These are phyloP conservation scores for Threskiornis aethiopicus DNA, from an alignment of 2,797 vertebrate species.

Conservation along the genomic window DNA sequence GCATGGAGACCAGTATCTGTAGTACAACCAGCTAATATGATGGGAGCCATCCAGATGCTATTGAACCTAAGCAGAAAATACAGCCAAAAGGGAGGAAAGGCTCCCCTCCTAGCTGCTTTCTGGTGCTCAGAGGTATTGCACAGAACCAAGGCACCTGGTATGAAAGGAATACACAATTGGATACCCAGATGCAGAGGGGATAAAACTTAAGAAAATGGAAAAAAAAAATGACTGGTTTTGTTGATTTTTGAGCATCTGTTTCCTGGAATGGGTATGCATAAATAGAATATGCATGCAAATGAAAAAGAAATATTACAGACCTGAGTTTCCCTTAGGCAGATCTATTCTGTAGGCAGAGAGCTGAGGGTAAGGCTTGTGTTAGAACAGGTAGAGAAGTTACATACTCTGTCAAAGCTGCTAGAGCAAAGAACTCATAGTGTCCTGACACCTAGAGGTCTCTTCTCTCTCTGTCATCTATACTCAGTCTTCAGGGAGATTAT, in stretches of 20 bases:
- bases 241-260: neutral
- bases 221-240: neutral
- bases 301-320: neutral
- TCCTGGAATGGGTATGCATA: neutral
- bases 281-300: neutral
- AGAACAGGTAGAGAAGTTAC: neutral
- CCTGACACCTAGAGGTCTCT: neutral
- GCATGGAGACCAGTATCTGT: neutral
- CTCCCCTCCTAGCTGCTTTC: neutral
- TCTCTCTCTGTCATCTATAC: fast-evolving
- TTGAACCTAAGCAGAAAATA: neutral
- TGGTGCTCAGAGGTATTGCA: neutral
- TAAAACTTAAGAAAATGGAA: neutral
- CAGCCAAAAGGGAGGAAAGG: neutral
- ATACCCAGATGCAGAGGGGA: neutral
- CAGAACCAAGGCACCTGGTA: neutral
- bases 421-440: neutral
- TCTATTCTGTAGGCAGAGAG: neutral
- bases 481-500: neutral
- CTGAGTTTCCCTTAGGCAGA: neutral
- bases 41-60: neutral
- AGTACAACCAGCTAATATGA: neutral
- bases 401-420: neutral
- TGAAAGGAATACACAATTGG: neutral
- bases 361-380: neutral